Percentiles rank a stretch among this genome's conserved stretches.
phyloP scores from a whole-genome alignment of 2,888 invertebrate genomes.

The Philereme vetulata region DNA sequence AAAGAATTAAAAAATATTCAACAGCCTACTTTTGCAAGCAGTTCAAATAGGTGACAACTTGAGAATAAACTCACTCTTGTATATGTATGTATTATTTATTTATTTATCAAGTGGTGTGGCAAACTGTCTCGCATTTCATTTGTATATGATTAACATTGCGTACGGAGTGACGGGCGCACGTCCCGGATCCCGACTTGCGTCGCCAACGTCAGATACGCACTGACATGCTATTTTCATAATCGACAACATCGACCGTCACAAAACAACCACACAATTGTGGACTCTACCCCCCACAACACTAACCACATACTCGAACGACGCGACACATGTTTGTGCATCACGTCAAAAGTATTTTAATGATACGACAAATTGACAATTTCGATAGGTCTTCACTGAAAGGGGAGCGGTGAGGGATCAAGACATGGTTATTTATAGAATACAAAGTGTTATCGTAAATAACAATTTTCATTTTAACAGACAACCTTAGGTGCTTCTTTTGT shows the following conservation, averaged over 20 bases:
- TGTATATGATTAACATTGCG: slow-evolving; percentile 63
- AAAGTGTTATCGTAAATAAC: slow-evolving; percentile 23
- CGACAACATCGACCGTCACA: slow-evolving; percentile 47
- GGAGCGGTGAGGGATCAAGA: slow-evolving; percentile 30
- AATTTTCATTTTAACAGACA: slow-evolving; percentile 20
- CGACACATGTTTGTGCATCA: slow-evolving; percentile 33
- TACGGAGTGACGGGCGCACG: slow-evolving; percentile 32
- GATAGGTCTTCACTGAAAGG: slow-evolving; percentile 38
- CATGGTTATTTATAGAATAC: slow-evolving; percentile 29
- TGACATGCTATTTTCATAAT: slow-evolving; percentile 72
- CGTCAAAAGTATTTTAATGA: slow-evolving; percentile 40
- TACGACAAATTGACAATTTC: slow-evolving; percentile 40
- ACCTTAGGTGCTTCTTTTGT: slow-evolving; percentile 9
- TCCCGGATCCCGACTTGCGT: slow-evolving; percentile 39
- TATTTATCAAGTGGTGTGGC: slow-evolving; percentile 35
- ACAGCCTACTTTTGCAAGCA: too few species aligned
- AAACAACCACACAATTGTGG: slow-evolving; percentile 21
- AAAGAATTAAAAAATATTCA: too few species aligned
- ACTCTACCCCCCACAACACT: slow-evolving; percentile 15
- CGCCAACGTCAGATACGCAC: slow-evolving; percentile 26
- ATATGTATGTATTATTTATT: background rate
- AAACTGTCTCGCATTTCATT: slow-evolving; percentile 54
- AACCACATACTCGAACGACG: slow-evolving; percentile 19
- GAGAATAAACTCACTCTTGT: too few species aligned
- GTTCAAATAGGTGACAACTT: too few species aligned